Evolutionary conservation across 2,888 invertebrate species (phyloP), one percentile per base, ranked within the genome.

Genomic region (Fabriciana adippe): DNA sequence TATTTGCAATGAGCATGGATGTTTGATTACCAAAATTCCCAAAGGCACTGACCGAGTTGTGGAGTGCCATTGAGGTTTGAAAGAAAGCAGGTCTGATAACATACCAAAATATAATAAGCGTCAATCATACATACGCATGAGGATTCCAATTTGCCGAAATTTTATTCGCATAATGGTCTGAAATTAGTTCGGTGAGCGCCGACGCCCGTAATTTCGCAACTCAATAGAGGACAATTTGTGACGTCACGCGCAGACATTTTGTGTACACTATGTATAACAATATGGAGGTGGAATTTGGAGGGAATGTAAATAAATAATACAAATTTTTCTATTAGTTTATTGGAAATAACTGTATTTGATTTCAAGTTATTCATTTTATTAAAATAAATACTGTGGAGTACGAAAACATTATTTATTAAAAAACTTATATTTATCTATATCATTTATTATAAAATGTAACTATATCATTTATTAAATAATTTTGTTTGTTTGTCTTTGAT

Each of bases 211-310:
- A 90, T 90, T 89, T 88, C 85, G 80, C 84, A 83, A 84, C 86
- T 88, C 90, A 90, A 90, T 90, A 86, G 91, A 81, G 83, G 81
- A 89, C 88, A 89, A 89, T 89, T 88, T 89, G 89, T 85, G 88
- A 89, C 87, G 91, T 90, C 91, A 89, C 80, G 77, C 71, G 80
- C 91, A 91, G 88, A 84, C 82, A 81, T 84, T 81, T 81, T 77
- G 77, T 67, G 69, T 67, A 73, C 80, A 70, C 57, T 55, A 78
- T 78, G 66, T 60, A 66, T n/a, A 57, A 67, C 69, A 67, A 70
- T 68, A 72, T 72, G 72, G 73, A 73, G 70, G 70, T 59, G 72
- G 70, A 61, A 51, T 53, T 61, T 53, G 51, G 18, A 5, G 18
- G 15, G 50, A 41, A 41, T 41, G 35, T 41, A 59, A 59, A 59